Evolutionary conservation across 2,888 invertebrate genomes (phyloP).

Genomic region (Crioceris asparagi): DNA sequence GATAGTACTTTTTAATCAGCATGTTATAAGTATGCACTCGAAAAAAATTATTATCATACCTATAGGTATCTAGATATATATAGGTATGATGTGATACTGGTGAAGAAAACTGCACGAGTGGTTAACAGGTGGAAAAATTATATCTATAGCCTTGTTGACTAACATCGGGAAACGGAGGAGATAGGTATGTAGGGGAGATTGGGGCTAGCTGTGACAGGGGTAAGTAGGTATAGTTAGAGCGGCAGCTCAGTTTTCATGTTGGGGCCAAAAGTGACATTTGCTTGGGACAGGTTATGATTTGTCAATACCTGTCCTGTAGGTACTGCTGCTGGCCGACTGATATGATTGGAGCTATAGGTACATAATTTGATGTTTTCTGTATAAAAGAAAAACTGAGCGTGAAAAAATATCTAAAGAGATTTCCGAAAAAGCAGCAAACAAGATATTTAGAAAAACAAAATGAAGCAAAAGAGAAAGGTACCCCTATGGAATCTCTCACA

Average conservation of each 20-base stretch:
- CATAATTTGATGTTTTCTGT: neutral
- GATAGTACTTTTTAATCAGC: too few species aligned
- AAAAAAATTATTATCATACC: too few species aligned
- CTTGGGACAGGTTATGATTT: neutral
- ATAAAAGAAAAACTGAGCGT: neutral
- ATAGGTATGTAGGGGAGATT: neutral
- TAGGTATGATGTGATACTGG: too few species aligned
- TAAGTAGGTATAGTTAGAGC: neutral
- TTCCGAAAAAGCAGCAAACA: slow-evolving; percentile 1
- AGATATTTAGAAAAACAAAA: slow-evolving; percentile 1
- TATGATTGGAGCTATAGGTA: neutral
- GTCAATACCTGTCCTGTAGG: neutral
- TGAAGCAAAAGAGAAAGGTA: slow-evolving; percentile 1
- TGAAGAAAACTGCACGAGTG: too few species aligned
- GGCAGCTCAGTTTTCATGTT: neutral
- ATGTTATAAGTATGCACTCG: too few species aligned
- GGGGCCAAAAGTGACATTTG: neutral
- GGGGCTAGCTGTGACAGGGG: slow-evolving; percentile 1
- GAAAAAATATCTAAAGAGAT: neutral
- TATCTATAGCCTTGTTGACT: too few species aligned
- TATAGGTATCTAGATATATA: too few species aligned
- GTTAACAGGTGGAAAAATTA: too few species aligned
- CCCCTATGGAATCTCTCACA: neutral
- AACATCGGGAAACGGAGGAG: too few species aligned
- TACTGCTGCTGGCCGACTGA: neutral